Evolutionary conservation across 2,888 invertebrate species (phyloP), one percentile per base, ranked within the genome.

Genomic region (Diarsia mendica): DNA sequence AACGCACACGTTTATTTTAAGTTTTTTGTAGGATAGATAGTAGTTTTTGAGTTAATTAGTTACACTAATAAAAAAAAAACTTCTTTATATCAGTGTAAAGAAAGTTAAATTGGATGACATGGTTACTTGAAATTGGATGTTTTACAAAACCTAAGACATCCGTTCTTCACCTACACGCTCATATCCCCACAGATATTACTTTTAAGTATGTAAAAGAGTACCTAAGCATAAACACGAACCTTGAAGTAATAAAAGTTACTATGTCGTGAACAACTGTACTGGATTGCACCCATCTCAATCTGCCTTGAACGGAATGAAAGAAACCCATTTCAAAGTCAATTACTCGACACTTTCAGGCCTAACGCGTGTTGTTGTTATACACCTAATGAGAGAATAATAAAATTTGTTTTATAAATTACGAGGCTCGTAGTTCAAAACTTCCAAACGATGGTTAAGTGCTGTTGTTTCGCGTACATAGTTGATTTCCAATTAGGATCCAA

Each of bases 401-500:
- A 88, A 88, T 83, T 82, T 79, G 80, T 87, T 89, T 80, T 80
- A 87, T 85, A 80, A 87, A 85, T 86, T 86, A 83, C 82, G 76
- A 81, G 73, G 67, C 82, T 69, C 80, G 80, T 80, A 75, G 74
- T 86, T 86, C 83, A 82, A 86, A 91, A 89, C 85, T 90, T 90
- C 72, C 66, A 77, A 85, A 89, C 88, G 68, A 72, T 74, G 76
- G 80, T 79, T 87, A 90, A 89, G 87, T 89, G 86, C 81, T 89
- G 89, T 91, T 91, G 90, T 92, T 91, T 85, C 87, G 86, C 85
- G 85, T 85, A 88, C 91, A 89, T 91, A 93, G 92, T 93, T 93
- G 89, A 92, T 93, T 93, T 92, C 89, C 92, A 94, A 94, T 94
- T 94, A 93, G 91, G 89, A 89, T 89, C 89, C 89, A 89, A 90